Evolutionary conservation across 2,797 vertebrate genomes (phyloP).

Genomic region (Gephyroberyx darwinii): DNA sequence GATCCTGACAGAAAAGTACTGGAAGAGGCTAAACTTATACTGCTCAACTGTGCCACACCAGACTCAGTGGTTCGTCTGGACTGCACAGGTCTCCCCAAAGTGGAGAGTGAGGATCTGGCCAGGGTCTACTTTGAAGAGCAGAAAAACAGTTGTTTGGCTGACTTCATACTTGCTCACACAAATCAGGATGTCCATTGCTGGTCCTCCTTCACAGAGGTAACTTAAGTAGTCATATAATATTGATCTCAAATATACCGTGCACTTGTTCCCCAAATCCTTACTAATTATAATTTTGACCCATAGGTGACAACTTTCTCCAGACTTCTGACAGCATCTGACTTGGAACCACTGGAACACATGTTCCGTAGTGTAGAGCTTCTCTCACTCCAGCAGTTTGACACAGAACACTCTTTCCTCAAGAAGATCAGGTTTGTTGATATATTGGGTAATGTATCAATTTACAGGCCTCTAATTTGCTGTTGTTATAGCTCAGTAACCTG

Average conservation of each 20-base stretch:
- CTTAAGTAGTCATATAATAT: not conserved
- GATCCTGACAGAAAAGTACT: slow-evolving; percentile 68
- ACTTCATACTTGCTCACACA: slow-evolving; percentile 84
- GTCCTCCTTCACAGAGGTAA: slow-evolving; percentile 89
- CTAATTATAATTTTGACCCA: slow-evolving; percentile 35
- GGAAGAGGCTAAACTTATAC: slow-evolving; percentile 79
- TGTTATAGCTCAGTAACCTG: not conserved
- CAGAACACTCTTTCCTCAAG: slow-evolving; percentile 91
- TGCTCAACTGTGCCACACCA: slow-evolving; percentile 92
- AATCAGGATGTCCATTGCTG: not conserved
- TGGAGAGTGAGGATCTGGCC: slow-evolving; percentile 72
- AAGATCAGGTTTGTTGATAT: slow-evolving; percentile 85
- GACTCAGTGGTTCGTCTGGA: slow-evolving; percentile 90
- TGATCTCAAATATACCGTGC: not conserved
- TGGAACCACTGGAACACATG: slow-evolving; percentile 74
- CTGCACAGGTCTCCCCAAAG: slow-evolving; percentile 68
- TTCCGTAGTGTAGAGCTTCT: slow-evolving; percentile 79
- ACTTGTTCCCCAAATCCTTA: not conserved
- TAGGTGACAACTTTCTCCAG: slow-evolving; percentile 97
- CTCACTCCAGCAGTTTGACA: slow-evolving; percentile 95
- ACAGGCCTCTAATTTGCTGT: not conserved
- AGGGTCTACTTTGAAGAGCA: slow-evolving; percentile 84
- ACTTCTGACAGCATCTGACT: slow-evolving; percentile 88
- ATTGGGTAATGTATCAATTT: not conserved
- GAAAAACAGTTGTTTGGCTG: slow-evolving; percentile 86